These are phyloP conservation scores for Athene cunicularia DNA, from an alignment of 2,113 vertebrate species.

Conservation along the genomic window DNA sequence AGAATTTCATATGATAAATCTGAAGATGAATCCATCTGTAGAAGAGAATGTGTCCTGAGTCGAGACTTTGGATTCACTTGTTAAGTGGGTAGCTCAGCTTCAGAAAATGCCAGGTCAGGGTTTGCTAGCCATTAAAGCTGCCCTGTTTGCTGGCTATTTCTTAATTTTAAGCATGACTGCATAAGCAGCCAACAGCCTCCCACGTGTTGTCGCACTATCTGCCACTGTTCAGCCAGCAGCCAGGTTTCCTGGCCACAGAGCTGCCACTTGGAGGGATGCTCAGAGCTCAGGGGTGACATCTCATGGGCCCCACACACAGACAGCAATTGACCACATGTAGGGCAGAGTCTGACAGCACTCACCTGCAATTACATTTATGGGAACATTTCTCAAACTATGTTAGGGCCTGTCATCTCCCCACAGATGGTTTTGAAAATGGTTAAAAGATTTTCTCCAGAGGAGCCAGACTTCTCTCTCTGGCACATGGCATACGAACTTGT, in stretches of 20 bases:
- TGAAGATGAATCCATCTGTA: background rate
- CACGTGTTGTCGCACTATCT: background rate
- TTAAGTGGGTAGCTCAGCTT: background rate
- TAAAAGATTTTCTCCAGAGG: background rate
- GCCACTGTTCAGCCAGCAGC: background rate
- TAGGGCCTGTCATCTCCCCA: background rate
- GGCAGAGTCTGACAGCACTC: background rate
- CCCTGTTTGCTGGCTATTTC: background rate
- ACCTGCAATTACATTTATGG: background rate
- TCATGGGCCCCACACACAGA: fast-evolving
- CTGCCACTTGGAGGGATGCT: background rate
- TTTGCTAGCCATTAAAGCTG: background rate
- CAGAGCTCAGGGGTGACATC: background rate
- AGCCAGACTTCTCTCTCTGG: background rate
- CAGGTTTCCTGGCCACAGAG: background rate
- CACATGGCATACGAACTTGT: fast-evolving
- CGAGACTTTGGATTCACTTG: background rate
- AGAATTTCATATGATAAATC: background rate
- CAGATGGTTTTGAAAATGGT: background rate
- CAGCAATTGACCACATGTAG: background rate
- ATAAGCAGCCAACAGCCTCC: background rate
- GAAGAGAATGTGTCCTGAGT: background rate
- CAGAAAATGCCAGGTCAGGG: background rate
- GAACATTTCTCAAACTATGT: fast-evolving
- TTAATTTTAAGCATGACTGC: conserved; percentile 5